phyloP scores from a whole-genome alignment of 2,888 invertebrate genomes.

The Furcula furcula region DNA sequence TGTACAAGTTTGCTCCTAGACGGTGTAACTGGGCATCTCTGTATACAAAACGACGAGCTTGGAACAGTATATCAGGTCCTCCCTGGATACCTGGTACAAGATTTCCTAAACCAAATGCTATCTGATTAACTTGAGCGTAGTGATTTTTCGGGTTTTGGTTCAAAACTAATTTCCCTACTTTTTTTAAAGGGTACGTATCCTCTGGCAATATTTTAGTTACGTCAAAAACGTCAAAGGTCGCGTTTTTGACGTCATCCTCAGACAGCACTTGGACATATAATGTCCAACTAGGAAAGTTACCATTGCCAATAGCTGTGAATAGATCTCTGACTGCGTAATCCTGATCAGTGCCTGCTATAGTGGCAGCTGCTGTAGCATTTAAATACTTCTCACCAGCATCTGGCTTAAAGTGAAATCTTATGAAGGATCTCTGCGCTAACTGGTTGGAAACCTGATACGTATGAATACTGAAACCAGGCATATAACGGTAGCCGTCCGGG shows the following conservation, averaged over 20 bases:
- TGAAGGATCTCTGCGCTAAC: slow-evolving; percentile 84
- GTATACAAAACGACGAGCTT: slow-evolving; percentile 87
- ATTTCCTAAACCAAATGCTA: background rate
- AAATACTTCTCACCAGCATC: slow-evolving; percentile 92
- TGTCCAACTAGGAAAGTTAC: slow-evolving; percentile 87
- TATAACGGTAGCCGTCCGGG: slow-evolving; percentile 92
- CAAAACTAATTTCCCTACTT: slow-evolving; percentile 1
- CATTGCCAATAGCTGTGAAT: slow-evolving; percentile 89
- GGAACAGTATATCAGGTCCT: background rate
- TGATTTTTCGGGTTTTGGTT: background rate
- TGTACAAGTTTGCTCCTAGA: slow-evolving; percentile 91
- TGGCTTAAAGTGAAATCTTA: slow-evolving; percentile 94
- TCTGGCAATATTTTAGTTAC: slow-evolving; percentile 8
- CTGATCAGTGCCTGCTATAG: slow-evolving; percentile 87
- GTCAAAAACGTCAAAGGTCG: slow-evolving; percentile 93
- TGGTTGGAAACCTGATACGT: slow-evolving; percentile 93
- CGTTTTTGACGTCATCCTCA: slow-evolving; percentile 87
- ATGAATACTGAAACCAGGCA: slow-evolving; percentile 96
- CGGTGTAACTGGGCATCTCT: slow-evolving; percentile 91
- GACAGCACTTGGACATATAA: slow-evolving; percentile 92
- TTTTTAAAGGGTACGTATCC: background rate
- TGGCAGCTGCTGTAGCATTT: slow-evolving; percentile 81
- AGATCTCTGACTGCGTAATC: slow-evolving; percentile 93
- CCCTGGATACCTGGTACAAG: background rate
- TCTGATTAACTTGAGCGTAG: slow-evolving; percentile 1